phyloP scores from a whole-genome alignment of 1,140 invertebrate species.

The Eulimnadia texana region DNA sequence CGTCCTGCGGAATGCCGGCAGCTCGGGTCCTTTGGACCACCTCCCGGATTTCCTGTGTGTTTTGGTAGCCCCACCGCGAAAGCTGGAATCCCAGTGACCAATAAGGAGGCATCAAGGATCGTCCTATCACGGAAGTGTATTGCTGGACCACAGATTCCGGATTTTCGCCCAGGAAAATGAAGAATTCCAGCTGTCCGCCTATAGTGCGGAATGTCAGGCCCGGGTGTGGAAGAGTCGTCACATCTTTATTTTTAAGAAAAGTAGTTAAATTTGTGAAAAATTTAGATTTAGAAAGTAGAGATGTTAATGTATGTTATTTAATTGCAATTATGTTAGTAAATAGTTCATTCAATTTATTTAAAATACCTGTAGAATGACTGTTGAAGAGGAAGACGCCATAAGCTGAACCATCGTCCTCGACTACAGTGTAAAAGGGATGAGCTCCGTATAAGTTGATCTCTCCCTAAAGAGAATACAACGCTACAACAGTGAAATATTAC shows the following conservation, averaged over 20 bases:
- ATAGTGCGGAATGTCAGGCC: slow-evolving; percentile 29
- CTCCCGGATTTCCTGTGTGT: slow-evolving; percentile 26
- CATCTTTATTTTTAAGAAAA: neutral
- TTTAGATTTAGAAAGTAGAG: no score
- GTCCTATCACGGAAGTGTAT: slow-evolving; percentile 27
- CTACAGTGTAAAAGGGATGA: slow-evolving; percentile 46
- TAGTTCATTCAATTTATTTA: no score
- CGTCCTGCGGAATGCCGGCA: slow-evolving; percentile 31
- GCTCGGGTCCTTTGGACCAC: slow-evolving; percentile 26
- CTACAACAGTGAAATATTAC: no score
- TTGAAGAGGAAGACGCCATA: slow-evolving; percentile 30
- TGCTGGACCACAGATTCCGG: slow-evolving; percentile 35
- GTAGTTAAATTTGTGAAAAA: neutral
- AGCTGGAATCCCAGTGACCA: slow-evolving; percentile 37
- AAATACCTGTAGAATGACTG: slow-evolving; percentile 14
- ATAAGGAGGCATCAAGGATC: slow-evolving; percentile 31
- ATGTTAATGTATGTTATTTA: no score
- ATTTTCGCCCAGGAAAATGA: slow-evolving; percentile 27
- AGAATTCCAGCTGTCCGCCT: slow-evolving; percentile 31
- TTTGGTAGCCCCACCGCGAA: slow-evolving; percentile 31
- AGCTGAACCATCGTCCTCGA: slow-evolving; percentile 28
- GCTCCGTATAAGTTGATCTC: slow-evolving; percentile 55
- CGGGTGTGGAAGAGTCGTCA: slow-evolving; percentile 19
- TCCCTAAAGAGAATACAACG: neutral
- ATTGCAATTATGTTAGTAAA: no score